Evolutionary conservation across 53 echinoderm and acorn worm genomes (phyloP).

Genomic region (Arbacia lixula): DNA sequence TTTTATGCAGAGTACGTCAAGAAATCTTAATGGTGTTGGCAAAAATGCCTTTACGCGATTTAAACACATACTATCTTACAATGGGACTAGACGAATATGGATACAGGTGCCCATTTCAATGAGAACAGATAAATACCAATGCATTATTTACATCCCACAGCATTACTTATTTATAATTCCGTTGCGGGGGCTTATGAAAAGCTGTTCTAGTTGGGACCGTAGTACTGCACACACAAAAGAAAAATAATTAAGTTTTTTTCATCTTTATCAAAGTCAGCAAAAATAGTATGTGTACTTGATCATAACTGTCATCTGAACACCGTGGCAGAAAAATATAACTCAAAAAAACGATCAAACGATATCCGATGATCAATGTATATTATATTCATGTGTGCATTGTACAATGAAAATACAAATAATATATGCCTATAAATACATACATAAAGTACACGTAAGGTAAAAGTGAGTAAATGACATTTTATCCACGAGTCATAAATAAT

Average conservation of each 20-base stretch:
- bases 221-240: constrained; percentile 62
- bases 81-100: constrained; percentile 1
- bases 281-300: constrained; percentile 26
- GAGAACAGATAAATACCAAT: constrained; percentile 50
- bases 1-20: too few species aligned
- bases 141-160: constrained; percentile 59
- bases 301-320: constrained; percentile 21
- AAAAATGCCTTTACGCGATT: too few species aligned
- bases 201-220: neutral
- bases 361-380: constrained; percentile 8
- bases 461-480: constrained; percentile 2
- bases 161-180: constrained; percentile 23
- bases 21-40: too few species aligned
- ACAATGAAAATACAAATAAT: constrained; percentile 49
- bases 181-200: neutral
- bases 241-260: constrained; percentile 43
- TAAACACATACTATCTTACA: constrained; percentile 13
- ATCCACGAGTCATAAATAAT: constrained; percentile 27
- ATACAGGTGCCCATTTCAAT: constrained; percentile 17
- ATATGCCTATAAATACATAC: constrained; percentile 46
- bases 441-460: constrained; percentile 3
- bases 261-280: constrained; percentile 12
- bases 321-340: constrained; percentile 31
- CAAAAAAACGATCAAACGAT: constrained; percentile 1
- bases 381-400: constrained; percentile 43